phyloP scores from a whole-genome alignment of 2,113 vertebrate species.

The Myiopsitta monachus region DNA sequence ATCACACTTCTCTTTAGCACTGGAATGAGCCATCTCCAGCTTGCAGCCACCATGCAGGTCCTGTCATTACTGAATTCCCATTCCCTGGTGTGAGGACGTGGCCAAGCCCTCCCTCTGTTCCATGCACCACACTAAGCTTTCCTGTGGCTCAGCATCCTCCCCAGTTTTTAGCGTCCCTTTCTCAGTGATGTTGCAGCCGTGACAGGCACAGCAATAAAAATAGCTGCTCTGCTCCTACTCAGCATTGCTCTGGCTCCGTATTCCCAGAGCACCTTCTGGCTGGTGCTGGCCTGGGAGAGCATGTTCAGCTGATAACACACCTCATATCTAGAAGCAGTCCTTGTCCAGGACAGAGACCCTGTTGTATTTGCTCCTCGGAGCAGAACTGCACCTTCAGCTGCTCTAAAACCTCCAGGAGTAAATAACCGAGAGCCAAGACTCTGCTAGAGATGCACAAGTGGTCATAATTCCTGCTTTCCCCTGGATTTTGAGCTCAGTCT shows the following conservation, averaged over 20 bases:
- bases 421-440: neutral
- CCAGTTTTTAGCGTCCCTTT: neutral
- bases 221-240: neutral
- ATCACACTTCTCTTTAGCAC: neutral
- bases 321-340: neutral
- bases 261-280: neutral
- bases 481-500: neutral
- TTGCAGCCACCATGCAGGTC: neutral
- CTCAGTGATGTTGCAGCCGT: neutral
- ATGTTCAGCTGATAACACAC: neutral
- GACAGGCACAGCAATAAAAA: neutral
- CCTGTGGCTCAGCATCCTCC: neutral
- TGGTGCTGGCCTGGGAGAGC: neutral
- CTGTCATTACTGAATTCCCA: neutral
- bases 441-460: neutral
- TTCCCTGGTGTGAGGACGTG: neutral
- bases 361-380: neutral
- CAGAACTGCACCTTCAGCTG: neutral
- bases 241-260: neutral
- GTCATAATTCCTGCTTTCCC: neutral
- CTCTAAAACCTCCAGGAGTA: neutral
- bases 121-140: neutral
- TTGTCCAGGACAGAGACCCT: neutral
- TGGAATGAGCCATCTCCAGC: neutral
- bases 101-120: neutral